Evolutionary conservation across 2,797 vertebrate species (phyloP).

Genomic region (Fistularia commersonii): DNA sequence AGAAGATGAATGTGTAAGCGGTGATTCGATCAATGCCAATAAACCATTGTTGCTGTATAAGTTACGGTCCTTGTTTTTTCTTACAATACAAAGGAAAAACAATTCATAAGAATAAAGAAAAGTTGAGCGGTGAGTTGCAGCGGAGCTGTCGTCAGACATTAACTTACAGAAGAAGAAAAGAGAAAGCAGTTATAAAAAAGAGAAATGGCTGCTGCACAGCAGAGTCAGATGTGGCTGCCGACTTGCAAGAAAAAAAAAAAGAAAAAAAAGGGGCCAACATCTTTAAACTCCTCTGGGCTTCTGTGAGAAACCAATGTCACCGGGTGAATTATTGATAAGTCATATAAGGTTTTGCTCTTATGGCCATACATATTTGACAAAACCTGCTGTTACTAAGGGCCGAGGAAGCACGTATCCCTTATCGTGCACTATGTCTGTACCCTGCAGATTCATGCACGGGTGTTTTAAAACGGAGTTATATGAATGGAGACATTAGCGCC

Average conservation of each 20-base stretch:
- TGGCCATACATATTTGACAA: conserved; percentile 47
- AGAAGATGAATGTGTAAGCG: no score
- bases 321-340: conserved; percentile 42
- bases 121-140: no score
- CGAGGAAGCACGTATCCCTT: conserved; percentile 9
- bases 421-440: conserved; percentile 26
- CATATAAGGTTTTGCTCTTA: conserved; percentile 38
- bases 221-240: neutral
- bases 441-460: neutral
- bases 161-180: no score
- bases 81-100: no score
- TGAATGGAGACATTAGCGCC: no score
- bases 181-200: no score
- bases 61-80: no score
- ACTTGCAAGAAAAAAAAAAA: neutral
- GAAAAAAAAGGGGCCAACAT: conserved; percentile 2
- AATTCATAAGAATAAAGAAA: no score
- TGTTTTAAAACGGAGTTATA: neutral
- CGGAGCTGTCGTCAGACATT: no score
- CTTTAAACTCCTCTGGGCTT: conserved; percentile 14
- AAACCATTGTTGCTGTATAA: no score
- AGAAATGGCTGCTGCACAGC: neutral
- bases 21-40: no score
- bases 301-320: conserved; percentile 33
- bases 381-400: conserved; percentile 17